Percentiles rank a stretch among this genome's conserved stretches.
These are phyloP conservation scores for Strix uralensis DNA, from an alignment of 2,113 vertebrate species.

Conservation along the genomic window DNA sequence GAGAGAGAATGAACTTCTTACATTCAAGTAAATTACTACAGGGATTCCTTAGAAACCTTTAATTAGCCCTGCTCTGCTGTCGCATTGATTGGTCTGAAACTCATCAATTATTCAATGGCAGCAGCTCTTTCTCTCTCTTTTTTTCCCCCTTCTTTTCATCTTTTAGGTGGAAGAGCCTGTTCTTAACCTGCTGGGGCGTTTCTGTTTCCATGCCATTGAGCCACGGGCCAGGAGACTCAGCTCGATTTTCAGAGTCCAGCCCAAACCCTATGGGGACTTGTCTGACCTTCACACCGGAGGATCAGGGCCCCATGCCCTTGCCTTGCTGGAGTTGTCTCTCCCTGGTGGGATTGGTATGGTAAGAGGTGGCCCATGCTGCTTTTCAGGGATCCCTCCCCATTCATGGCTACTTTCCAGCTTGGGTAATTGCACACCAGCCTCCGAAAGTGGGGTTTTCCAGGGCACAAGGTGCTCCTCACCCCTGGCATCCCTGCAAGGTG, in stretches of 20 bases:
- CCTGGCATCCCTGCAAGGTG: neutral
- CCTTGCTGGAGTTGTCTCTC: neutral
- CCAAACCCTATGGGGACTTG: rapidly evolving
- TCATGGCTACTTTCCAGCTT: neutral
- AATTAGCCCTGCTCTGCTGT: slow-evolving; percentile 93
- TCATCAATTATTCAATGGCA: slow-evolving; percentile 89
- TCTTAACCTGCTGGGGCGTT: slow-evolving; percentile 48
- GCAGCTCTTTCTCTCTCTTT: slow-evolving; percentile 46
- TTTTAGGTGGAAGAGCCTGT: slow-evolving; percentile 53
- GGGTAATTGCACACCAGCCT: neutral
- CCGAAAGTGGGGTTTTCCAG: neutral
- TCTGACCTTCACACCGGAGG: rapidly evolving
- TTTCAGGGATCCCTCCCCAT: neutral
- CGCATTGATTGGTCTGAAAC: slow-evolving; percentile 89
- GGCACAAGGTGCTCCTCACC: rapidly evolving
- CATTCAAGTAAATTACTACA: slow-evolving; percentile 87
- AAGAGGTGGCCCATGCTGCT: rapidly evolving
- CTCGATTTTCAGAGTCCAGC: neutral
- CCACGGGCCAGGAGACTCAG: neutral
- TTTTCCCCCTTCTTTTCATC: slow-evolving; percentile 58
- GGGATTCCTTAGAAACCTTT: slow-evolving; percentile 92
- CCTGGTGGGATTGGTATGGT: rapidly evolving
- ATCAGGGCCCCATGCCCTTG: neutral
- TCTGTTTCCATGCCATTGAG: slow-evolving; percentile 35
- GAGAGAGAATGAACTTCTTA: slow-evolving; percentile 82